phyloP scores from a whole-genome alignment of 2,113 vertebrate genomes.

The Centrocercus urophasianus region DNA sequence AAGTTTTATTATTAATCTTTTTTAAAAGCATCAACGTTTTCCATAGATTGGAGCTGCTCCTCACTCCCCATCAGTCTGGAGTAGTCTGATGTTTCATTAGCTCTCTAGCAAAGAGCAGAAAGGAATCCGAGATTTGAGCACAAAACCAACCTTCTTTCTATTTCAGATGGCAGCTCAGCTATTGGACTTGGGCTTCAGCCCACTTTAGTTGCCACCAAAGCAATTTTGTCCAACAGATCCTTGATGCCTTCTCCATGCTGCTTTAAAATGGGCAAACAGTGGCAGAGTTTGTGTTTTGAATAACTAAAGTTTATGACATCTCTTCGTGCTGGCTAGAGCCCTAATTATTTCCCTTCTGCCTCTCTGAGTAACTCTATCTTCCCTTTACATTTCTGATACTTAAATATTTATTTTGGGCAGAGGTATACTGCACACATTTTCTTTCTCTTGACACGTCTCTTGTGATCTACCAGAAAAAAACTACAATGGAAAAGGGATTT shows the following conservation, averaged over 20 bases:
- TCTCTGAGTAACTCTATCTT: conserved; percentile 49
- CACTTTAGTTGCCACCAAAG: conserved; percentile 10
- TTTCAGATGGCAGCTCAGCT: conserved; percentile 16
- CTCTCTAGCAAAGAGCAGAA: not conserved
- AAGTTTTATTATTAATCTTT: not conserved
- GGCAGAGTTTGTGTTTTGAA: conserved; percentile 41
- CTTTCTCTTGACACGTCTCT: conserved; percentile 36
- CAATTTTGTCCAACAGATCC: not conserved
- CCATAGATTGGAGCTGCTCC: not conserved
- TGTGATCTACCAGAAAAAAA: conserved; percentile 52
- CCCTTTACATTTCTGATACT: conserved; percentile 46
- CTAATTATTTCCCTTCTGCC: conserved; percentile 62
- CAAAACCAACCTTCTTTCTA: not conserved
- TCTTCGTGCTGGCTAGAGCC: conserved; percentile 17
- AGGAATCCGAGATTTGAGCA: not conserved
- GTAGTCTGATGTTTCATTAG: not conserved
- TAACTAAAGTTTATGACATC: conserved; percentile 48
- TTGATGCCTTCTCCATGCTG: not conserved
- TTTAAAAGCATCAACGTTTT: not conserved
- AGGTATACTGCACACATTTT: not conserved
- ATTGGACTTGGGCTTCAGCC: conserved; percentile 33
- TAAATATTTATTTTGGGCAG: conserved; percentile 55
- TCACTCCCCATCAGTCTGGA: not conserved
- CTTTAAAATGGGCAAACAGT: conserved; percentile 33
- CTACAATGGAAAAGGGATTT: conserved; percentile 43